Evolutionary conservation across 2,888 invertebrate species (phyloP).

Genomic region (Chymomyza fuscimana): DNA sequence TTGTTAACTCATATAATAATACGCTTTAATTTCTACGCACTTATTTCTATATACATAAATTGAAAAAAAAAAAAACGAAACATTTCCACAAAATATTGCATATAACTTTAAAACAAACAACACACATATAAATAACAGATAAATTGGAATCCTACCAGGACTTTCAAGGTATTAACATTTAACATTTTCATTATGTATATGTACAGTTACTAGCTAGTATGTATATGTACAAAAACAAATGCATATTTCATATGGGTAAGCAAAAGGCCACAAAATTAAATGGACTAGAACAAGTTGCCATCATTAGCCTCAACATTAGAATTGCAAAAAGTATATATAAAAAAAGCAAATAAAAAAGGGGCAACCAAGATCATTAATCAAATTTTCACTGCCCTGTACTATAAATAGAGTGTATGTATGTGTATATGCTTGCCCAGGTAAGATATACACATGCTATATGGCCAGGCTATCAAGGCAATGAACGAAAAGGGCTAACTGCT

Average conservation of each 20-base stretch:
- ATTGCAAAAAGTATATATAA: background rate
- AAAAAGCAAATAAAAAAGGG: constrained; percentile 30
- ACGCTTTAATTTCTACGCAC: constrained; percentile 61
- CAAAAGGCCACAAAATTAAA: constrained; percentile 59
- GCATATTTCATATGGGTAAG: constrained; percentile 50
- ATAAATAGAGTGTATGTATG: constrained; percentile 23
- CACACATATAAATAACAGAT: constrained; percentile 76
- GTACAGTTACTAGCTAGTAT: constrained; percentile 29
- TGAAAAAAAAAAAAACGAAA: constrained; percentile 26
- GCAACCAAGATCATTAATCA: constrained; percentile 64
- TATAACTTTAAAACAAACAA: constrained; percentile 58
- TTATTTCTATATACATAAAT: constrained; percentile 53
- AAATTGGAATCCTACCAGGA: constrained; percentile 81
- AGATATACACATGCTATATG: background rate
- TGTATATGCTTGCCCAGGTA: constrained; percentile 35
- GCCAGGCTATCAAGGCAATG: constrained; percentile 9
- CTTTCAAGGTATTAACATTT: constrained; percentile 80
- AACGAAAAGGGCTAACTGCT: constrained; percentile 43
- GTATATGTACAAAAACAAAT: constrained; percentile 13
- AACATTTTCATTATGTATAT: constrained; percentile 61
- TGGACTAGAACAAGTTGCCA: constrained; percentile 62
- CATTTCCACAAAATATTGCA: constrained; percentile 1
- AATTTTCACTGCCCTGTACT: constrained; percentile 51
- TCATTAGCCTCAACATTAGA: constrained; percentile 51
- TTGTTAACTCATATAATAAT: constrained; percentile 52